These are phyloP conservation scores for Druon quercuslanigerum DNA, from an alignment of 1,140 invertebrate genomes.

Conservation along the genomic window DNA sequence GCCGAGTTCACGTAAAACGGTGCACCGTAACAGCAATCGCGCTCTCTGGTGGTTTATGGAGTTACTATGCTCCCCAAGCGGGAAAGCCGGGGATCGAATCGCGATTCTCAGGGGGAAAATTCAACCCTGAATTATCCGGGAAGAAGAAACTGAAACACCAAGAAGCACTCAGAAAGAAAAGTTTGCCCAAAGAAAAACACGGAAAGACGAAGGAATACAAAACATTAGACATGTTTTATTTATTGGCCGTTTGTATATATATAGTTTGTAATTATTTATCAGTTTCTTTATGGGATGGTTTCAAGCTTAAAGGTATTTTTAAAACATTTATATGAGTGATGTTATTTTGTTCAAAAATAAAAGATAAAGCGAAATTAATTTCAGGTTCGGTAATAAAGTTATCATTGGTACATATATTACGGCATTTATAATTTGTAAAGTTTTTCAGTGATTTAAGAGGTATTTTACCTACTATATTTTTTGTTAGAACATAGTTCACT, in stretches of 20 bases:
- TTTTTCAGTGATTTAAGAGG: no score
- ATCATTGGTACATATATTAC: no score
- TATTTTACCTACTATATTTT: no score
- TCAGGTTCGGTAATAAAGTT: no score
- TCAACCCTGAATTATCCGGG: constrained; percentile 19
- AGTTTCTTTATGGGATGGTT: background rate
- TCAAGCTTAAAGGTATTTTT: no score
- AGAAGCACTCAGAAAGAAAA: constrained; percentile 24
- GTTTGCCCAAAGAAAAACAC: background rate
- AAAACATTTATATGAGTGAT: no score
- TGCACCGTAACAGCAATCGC: constrained; percentile 16
- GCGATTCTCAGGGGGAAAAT: constrained; percentile 20
- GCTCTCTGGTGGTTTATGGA: constrained; percentile 24
- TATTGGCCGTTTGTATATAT: background rate
- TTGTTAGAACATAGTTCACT: no score
- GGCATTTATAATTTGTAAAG: no score
- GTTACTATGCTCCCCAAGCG: constrained; percentile 21
- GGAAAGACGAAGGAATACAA: background rate
- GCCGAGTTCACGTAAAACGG: background rate
- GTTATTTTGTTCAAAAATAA: no score
- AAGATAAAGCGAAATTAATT: no score
- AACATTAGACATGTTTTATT: background rate
- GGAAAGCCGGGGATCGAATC: constrained; percentile 15
- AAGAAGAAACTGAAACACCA: constrained; percentile 15
- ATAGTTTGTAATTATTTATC: constrained; percentile 6